A percentile compares a stretch with the other conserved stretches of the same genome.
These are phyloP conservation scores for Chauna torquata DNA, from an alignment of 2,113 vertebrate species.

Conservation along the genomic window DNA sequence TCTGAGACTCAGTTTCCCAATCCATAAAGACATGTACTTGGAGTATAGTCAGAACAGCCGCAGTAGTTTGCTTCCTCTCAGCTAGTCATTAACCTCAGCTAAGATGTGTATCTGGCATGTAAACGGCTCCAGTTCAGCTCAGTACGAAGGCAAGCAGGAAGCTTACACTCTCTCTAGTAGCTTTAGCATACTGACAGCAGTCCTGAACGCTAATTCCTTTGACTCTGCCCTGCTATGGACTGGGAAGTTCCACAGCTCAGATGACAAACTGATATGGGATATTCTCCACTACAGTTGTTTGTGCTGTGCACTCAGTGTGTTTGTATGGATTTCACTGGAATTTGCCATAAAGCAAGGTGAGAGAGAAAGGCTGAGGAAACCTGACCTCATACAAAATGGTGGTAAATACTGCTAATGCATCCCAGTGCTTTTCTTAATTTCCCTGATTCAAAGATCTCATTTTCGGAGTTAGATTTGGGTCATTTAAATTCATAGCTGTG, in stretches of 20 bases:
- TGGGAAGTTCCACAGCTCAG: not conserved
- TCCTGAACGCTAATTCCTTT: not conserved
- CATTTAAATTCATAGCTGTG: not conserved
- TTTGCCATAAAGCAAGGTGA: not conserved
- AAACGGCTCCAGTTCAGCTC: not conserved
- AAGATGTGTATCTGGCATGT: not conserved
- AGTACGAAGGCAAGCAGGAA: not conserved
- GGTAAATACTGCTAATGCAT: not conserved
- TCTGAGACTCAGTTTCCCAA: not conserved
- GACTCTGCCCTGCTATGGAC: not conserved
- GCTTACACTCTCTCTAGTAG: not conserved
- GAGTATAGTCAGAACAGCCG: not conserved
- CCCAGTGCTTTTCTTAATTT: not conserved
- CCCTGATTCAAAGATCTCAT: not conserved
- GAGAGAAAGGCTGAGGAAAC: not conserved
- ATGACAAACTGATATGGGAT: not conserved
- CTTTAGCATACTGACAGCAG: not conserved
- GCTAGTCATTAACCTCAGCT: not conserved
- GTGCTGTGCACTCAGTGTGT: not conserved
- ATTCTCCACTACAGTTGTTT: not conserved
- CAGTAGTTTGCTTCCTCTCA: not conserved
- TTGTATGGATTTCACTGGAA: not conserved
- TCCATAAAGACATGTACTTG: not conserved
- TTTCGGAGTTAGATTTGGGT: not conserved
- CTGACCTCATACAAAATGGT: not conserved